phyloP scores from a whole-genome alignment of 2,113 vertebrate genomes.

The Emydura subglobosa region DNA sequence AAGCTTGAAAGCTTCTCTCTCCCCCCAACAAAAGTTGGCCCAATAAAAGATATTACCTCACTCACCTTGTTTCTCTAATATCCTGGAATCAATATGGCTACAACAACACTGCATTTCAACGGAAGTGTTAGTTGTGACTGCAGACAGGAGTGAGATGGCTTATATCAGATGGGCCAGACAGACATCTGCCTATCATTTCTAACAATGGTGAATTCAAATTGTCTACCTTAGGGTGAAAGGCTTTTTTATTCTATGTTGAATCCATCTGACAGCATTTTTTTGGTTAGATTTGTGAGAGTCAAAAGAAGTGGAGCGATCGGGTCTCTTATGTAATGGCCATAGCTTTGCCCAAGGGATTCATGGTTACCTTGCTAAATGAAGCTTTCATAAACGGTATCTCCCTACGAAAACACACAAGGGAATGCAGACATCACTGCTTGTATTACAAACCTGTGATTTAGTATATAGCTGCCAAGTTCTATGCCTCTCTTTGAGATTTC shows the following conservation, averaged over 20 bases:
- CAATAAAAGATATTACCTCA: neutral
- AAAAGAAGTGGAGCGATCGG: neutral
- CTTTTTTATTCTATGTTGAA: neutral
- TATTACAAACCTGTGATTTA: neutral
- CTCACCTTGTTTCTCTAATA: neutral
- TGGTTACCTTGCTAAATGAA: rapidly evolving
- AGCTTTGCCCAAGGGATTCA: neutral
- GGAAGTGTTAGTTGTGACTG: neutral
- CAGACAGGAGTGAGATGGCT: neutral
- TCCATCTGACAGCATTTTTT: neutral
- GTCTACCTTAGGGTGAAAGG: neutral
- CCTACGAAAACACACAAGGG: neutral
- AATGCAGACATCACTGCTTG: neutral
- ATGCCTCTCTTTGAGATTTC: neutral
- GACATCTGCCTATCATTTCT: neutral
- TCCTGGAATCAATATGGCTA: neutral
- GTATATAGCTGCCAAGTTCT: neutral
- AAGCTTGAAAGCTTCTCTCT: neutral
- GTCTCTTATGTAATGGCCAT: neutral
- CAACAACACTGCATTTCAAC: neutral
- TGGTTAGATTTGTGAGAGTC: neutral
- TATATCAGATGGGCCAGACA: neutral
- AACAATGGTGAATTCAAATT: neutral
- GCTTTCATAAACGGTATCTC: neutral
- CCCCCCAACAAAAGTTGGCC: neutral